Conservation (phyloP, 2,113 vertebrate species). For the Pomatorhinus ruficollis region DNA sequence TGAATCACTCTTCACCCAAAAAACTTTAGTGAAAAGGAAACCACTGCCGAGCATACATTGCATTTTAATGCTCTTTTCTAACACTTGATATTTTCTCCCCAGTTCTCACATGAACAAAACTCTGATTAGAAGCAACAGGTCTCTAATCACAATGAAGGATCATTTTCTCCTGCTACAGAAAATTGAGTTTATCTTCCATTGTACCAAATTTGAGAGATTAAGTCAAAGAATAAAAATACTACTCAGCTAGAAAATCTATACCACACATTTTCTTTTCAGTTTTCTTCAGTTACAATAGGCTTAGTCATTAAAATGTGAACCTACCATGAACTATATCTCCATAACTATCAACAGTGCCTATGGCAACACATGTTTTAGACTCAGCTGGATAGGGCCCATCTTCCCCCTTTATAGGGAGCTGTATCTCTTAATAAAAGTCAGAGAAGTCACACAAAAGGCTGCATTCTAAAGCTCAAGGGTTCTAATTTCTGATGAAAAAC, state of each 20-base stretch:
- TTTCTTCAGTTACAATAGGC: background rate
- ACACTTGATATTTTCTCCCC: background rate
- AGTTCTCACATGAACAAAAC: background rate
- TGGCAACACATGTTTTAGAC: background rate
- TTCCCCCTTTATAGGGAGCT: background rate
- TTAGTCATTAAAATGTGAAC: background rate
- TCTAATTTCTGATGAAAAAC: background rate
- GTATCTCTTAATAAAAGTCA: background rate
- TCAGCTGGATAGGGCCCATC: background rate
- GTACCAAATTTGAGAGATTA: background rate
- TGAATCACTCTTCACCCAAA: background rate
- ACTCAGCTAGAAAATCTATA: background rate
- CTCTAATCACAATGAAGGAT: background rate
- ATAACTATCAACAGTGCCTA: background rate
- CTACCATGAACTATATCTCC: background rate
- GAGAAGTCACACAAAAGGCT: background rate
- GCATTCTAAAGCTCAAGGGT: background rate
- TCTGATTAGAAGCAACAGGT: background rate
- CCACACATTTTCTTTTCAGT: background rate
- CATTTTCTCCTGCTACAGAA: background rate
- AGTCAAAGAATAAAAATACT: background rate
- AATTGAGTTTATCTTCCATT: background rate
- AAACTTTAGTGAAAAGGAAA: background rate
- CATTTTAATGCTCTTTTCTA: background rate
- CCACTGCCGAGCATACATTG: background rate